A percentile compares a stretch with the other conserved stretches of the same genome.
Evolutionary conservation across 2,113 vertebrate species (phyloP).

Genomic region (Butorides virescens): DNA sequence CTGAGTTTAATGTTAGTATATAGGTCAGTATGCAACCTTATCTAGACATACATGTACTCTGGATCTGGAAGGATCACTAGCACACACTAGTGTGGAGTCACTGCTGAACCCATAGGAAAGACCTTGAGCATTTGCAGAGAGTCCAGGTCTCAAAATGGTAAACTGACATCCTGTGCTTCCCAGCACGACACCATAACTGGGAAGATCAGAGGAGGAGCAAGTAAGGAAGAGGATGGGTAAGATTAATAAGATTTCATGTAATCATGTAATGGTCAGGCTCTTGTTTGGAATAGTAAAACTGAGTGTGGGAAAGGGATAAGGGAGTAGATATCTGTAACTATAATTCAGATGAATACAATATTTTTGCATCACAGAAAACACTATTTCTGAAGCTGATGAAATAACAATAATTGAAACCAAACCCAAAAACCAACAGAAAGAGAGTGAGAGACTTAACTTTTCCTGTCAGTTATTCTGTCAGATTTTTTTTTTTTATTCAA

Average conservation of each 20-base stretch:
- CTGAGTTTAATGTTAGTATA: background rate
- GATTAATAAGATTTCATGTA: background rate
- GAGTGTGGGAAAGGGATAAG: background rate
- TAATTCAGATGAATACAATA: background rate
- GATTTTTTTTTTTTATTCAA: background rate
- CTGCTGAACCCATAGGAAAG: background rate
- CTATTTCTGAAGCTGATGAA: background rate
- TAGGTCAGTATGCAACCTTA: background rate
- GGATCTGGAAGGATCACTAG: background rate
- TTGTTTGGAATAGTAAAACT: background rate
- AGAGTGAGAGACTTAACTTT: background rate
- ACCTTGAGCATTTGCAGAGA: background rate
- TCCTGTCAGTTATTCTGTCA: background rate
- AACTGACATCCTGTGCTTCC: background rate
- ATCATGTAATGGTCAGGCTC: background rate
- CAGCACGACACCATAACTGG: background rate
- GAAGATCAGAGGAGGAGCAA: background rate
- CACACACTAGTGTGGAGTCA: background rate
- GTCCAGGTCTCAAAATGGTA: background rate
- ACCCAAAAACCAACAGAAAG: background rate
- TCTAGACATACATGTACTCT: fast-evolving
- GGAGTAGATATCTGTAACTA: background rate
- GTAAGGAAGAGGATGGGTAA: background rate
- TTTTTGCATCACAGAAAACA: background rate
- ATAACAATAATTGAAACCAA: background rate